These are phyloP conservation scores for Chelonus insularis DNA, from an alignment of 1,140 invertebrate genomes.

Conservation along the genomic window DNA sequence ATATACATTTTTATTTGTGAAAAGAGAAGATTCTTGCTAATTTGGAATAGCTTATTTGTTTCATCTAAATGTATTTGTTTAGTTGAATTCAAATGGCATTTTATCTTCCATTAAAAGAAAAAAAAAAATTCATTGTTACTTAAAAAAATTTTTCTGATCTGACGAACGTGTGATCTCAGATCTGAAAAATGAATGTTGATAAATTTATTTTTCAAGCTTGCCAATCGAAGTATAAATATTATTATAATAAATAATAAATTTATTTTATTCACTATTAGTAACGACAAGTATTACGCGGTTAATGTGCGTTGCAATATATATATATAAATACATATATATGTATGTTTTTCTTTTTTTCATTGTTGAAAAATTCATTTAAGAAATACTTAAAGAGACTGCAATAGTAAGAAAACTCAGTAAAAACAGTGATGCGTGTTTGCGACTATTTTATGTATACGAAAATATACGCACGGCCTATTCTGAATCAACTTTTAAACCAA, in stretches of 20 bases:
- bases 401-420: constrained; percentile 2
- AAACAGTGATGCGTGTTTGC: neutral
- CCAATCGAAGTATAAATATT: constrained; percentile 39
- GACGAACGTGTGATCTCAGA: constrained; percentile 40
- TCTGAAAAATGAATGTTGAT: constrained; percentile 45
- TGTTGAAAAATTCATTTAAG: constrained; percentile 8
- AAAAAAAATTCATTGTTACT: neutral
- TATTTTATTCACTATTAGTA: too few relatives aligned
- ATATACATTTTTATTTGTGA: too few relatives aligned
- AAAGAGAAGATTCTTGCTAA: too few relatives aligned
- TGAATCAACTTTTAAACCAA: too few relatives aligned
- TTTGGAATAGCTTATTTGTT: constrained; percentile 58
- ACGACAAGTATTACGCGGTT: too few relatives aligned
- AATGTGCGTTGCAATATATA: too few relatives aligned
- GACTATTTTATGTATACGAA: too few relatives aligned
- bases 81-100: constrained; percentile 55
- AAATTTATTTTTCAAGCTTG: constrained; percentile 49
- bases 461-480: too few relatives aligned
- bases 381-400: constrained; percentile 24
- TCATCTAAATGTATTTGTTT: constrained; percentile 58
- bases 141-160: constrained; percentile 44
- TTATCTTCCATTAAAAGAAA: constrained; percentile 1
- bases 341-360: too few relatives aligned
- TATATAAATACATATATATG: too few relatives aligned
- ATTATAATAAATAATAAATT: constrained; percentile 29